A percentile compares a stretch with the other conserved stretches of the same genome.
Evolutionary conservation across 1,140 invertebrate genomes (phyloP).

Genomic region (Pseudomyrmex flavicornis): DNA sequence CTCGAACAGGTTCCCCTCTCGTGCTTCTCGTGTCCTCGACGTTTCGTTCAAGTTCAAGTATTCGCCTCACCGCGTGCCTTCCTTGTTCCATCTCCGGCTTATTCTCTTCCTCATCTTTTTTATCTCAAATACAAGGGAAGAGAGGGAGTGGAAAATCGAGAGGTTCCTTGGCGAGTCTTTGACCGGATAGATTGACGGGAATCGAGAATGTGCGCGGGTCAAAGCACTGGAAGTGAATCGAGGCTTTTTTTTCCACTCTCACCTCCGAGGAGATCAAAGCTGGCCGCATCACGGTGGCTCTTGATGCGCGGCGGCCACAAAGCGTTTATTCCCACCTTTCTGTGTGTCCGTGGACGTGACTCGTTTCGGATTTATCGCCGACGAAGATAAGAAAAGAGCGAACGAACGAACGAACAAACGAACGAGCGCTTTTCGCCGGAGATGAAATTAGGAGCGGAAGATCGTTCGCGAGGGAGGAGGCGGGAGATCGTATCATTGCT

Average conservation of each 20-base stretch:
- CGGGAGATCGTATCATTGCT: constrained; percentile 46
- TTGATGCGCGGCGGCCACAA: constrained; percentile 56
- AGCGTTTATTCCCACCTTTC: constrained; percentile 58
- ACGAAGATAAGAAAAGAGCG: constrained; percentile 50
- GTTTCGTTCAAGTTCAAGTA: constrained; percentile 27
- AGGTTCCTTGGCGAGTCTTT: constrained; percentile 25
- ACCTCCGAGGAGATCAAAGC: constrained; percentile 43
- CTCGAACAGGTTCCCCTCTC: constrained; percentile 77
- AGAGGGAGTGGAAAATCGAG: constrained; percentile 23
- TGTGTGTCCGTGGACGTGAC: constrained; percentile 44
- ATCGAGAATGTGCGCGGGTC: constrained; percentile 36
- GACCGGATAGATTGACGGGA: constrained; percentile 54
- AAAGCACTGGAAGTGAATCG: constrained; percentile 37
- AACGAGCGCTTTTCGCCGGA: constrained; percentile 17
- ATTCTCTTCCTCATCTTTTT: constrained; percentile 31
- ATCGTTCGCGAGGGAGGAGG: constrained; percentile 19
- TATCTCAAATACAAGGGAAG: constrained; percentile 10
- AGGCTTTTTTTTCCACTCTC: constrained; percentile 53
- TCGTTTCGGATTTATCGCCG: constrained; percentile 57
- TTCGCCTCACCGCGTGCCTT: background rate
- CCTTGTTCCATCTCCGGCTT: background rate
- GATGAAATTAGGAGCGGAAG: constrained; percentile 56
- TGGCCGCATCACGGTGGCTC: constrained; percentile 53
- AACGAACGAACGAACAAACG: background rate
- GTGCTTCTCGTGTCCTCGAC: constrained; percentile 10